phyloP scores from a whole-genome alignment of 2,113 vertebrate genomes.

The Formicarius rufipectus region DNA sequence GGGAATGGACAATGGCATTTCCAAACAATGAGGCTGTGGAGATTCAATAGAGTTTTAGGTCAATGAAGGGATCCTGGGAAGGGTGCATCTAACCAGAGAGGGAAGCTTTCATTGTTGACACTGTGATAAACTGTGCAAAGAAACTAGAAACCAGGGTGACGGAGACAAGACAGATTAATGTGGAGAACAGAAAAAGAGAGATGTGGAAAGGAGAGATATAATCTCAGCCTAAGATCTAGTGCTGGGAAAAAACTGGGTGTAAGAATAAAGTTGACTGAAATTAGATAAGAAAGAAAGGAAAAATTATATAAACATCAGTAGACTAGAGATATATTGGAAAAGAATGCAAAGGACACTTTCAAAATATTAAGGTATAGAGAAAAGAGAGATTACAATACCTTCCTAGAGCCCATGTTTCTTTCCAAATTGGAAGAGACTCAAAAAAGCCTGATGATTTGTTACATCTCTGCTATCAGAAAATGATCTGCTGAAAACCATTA shows the following conservation, averaged over 20 bases:
- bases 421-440: neutral
- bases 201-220: neutral
- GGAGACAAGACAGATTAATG: neutral
- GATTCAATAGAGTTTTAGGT: neutral
- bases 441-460: neutral
- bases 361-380: neutral
- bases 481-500: neutral
- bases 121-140: neutral
- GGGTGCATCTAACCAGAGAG: neutral
- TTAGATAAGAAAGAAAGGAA: neutral
- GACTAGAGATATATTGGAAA: neutral
- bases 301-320: accelerated
- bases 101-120: neutral
- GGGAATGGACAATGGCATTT: neutral
- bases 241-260: neutral
- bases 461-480: neutral
- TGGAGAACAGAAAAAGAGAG: neutral
- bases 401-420: neutral
- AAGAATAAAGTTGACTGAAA: neutral
- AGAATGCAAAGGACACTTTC: neutral
- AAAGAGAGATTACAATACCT: neutral
- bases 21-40: neutral
- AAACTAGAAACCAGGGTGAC: neutral
- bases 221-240: neutral
- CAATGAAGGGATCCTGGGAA: neutral